Evolutionary conservation across 2,888 invertebrate species (phyloP), one percentile per base, ranked within the genome.

Genomic region (Gisinianus flammeolus): DNA sequence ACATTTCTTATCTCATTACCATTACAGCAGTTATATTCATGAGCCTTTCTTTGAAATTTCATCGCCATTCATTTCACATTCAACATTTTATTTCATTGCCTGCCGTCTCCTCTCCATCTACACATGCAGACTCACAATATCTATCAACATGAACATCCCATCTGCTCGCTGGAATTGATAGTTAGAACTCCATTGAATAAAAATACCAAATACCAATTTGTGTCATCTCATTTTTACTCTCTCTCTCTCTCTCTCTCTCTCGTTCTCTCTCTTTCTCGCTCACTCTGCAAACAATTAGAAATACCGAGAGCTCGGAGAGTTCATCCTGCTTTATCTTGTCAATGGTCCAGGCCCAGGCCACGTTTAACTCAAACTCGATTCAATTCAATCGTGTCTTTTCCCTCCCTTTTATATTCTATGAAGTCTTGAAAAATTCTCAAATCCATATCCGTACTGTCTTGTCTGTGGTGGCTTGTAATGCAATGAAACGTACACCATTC

Each of bases 281-380:
- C 4, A 54, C 54, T 54, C 64, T 44, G 16, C 52, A 44, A 19
- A 44, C 52, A 44, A 8, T 44, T 44, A 12, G 52, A 12, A 19
- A 44, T 12, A 44, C 16, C 52, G 52, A 44, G 52, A 44, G 52
- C 16, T 12, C 52, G 52, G 10, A 44, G 52, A 30, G 30, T 30
- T 66, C 66, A 30, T 66, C 30, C 28, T 66, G 1, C 66, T 66
- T 66, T 66, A 66, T 66, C 66, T 66, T 66, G 66, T 66, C 66
- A 66, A 26, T 66, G 66, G 66, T 66, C 66, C 66, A 66, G 66
- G 66, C 31, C 31, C 66, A 30, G 10, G 28, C n/a, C 28, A 56
- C 22, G 19, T 35, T 19, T 24, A 33, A 28, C n/a, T 19, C 31
- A 28, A 6, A 64, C 12, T 5, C n/a, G 19, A 6, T 22, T 24